phyloP scores from a whole-genome alignment of 2,113 vertebrate species.

The Indicator indicator region DNA sequence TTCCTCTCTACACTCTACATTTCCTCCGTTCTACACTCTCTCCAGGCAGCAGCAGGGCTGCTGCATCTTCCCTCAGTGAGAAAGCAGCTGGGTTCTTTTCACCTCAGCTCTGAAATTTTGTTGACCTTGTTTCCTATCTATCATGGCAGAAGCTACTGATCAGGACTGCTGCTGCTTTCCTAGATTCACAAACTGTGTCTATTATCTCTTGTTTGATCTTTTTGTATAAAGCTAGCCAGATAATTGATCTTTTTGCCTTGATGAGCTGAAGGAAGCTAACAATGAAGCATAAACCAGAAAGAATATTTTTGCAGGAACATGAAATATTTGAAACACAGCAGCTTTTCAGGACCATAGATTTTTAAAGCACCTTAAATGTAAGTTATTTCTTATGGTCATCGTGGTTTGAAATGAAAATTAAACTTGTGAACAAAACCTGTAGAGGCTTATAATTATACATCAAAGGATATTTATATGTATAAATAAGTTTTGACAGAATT shows the following conservation, averaged over 20 bases:
- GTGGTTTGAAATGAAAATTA: neutral
- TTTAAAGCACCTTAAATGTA: neutral
- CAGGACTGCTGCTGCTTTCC: neutral
- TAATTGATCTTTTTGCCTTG: slow-evolving; percentile 30
- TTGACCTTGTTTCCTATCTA: slow-evolving; percentile 31
- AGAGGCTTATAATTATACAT: neutral
- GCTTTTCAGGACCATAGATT: neutral
- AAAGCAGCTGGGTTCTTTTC: neutral
- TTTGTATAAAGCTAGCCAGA: slow-evolving; percentile 8
- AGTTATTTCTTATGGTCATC: neutral
- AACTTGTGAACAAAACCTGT: neutral
- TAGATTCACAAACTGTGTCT: neutral
- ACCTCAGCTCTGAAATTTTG: neutral
- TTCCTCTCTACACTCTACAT: too few species aligned
- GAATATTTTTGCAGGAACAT: neutral
- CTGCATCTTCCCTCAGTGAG: neutral
- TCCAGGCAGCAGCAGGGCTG: neutral
- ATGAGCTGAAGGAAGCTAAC: neutral
- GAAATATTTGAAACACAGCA: neutral
- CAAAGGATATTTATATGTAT: neutral
- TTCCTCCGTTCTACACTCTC: too few species aligned
- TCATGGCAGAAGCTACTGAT: neutral
- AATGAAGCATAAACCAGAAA: neutral
- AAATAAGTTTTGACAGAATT: neutral
- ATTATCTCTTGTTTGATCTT: slow-evolving; percentile 8